Evolutionary conservation across 2,888 invertebrate species (phyloP).

Genomic region (Bugulina stolonifera): DNA sequence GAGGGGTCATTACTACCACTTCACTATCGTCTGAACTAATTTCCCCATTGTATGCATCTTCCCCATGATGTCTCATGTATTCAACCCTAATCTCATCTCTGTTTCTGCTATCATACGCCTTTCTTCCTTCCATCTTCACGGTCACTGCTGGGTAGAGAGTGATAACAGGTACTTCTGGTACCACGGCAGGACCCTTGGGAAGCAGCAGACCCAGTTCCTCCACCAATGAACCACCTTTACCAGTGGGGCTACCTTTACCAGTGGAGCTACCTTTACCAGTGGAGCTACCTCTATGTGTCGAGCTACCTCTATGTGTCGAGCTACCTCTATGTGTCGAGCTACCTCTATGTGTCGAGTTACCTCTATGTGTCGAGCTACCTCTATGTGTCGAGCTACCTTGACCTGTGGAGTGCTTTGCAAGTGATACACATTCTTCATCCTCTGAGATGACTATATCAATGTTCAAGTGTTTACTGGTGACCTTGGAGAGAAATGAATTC

Average conservation of each 20-base stretch:
- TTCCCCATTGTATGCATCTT: conserved; percentile 31
- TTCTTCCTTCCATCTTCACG: conserved; percentile 19
- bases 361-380: no score
- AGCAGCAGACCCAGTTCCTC: background rate
- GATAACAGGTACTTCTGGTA: conserved; percentile 32
- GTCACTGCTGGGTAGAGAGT: conserved; percentile 31
- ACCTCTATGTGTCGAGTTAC: no score
- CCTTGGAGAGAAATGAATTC: background rate
- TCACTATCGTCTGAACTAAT: conserved; percentile 27
- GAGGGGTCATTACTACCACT: conserved; percentile 15
- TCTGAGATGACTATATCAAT: no score
- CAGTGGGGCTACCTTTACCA: background rate
- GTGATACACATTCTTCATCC: no score
- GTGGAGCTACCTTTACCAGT: background rate
- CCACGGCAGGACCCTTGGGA: conserved; percentile 1
- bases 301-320: no score
- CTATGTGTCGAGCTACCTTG: no score
- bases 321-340: no score
- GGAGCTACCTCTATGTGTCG: background rate
- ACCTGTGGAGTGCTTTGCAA: no score
- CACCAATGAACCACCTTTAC: background rate
- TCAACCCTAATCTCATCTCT: conserved; percentile 31
- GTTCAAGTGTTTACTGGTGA: no score
- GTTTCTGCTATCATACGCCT: conserved; percentile 31
- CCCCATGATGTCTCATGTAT: conserved; percentile 31